Base-by-base conservation (phyloP, 1,140 invertebrate species). In the Helicoverpa armigera region DNA sequence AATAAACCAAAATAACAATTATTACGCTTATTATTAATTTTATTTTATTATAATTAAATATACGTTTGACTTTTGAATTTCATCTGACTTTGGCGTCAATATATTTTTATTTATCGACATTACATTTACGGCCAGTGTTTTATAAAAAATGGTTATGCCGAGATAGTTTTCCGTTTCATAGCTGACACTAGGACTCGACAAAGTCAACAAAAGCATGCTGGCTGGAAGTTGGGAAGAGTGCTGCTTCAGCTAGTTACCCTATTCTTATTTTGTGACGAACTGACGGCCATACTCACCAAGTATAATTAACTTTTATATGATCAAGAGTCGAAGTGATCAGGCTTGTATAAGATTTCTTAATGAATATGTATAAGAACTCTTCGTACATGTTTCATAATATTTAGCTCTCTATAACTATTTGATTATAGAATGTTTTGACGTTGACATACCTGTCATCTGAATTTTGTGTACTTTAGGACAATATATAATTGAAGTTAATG, bases 31-130 rank as follows among this genome's bases (percentile, higher is more conserved):
- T 78, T 88, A 63, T 86, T 86, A 86, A 83, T 89, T 86, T 87
- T 86, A 86, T 84, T 87, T 84, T 85, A 84, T 80, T 80, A 79
- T 83, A 80, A 65, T 60, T 83, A 84, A 82, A 86, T 76, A 82
- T 79, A 83, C 50, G 78, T 83, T 86, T 89, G 88, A 89, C 88
- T 89, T 89, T 89, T 88, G 82, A 87, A 89, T 89, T 89, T 89
- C 76, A 84, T 85, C 77, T 86, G 83, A 86, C 79, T 76, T 77
- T 70, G 70, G 51, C 51, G 75, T 65, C 60, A 53, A 48, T 65
- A 16, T 31, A 51, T 67, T 67, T 61, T 77, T 75, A 61, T 73
- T 73, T 29, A 35, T 73, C n/a, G 70, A 73, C 9, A 73, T 18
- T 35, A 73, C 54, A 29, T 72, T 72, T 72, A 63, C 14, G 58